These are phyloP conservation scores for Mobula birostris DNA, from an alignment of 2,113 vertebrate species.

Conservation along the genomic window DNA sequence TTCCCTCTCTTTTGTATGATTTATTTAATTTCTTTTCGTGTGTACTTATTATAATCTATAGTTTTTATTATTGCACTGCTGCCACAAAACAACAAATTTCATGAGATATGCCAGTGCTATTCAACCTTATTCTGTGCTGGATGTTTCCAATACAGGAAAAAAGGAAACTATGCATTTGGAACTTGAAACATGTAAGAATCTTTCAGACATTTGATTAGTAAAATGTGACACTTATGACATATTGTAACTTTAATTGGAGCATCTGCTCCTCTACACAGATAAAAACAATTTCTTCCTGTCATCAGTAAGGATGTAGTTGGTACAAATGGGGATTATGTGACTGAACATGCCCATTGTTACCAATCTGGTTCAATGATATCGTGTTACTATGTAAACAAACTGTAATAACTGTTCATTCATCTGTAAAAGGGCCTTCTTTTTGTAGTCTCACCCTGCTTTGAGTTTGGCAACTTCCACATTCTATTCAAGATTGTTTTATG, in stretches of 20 bases:
- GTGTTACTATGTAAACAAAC: not conserved
- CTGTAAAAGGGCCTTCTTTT: too few relatives aligned
- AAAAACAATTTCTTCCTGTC: not conserved
- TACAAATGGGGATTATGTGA: not conserved
- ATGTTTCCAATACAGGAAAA: not conserved
- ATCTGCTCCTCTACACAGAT: constrained; percentile 10
- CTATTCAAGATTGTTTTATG: too few relatives aligned
- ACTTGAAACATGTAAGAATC: not conserved
- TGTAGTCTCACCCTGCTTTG: too few relatives aligned
- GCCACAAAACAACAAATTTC: too few relatives aligned
- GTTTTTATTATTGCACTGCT: too few relatives aligned
- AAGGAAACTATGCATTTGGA: not conserved
- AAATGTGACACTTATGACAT: constrained; percentile 15
- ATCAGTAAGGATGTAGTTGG: not conserved
- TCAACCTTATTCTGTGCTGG: not conserved
- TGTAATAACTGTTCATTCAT: not conserved
- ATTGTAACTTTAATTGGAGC: not conserved
- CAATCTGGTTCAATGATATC: not conserved
- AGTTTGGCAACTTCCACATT: too few relatives aligned
- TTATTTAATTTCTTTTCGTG: too few relatives aligned
- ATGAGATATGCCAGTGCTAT: too few relatives aligned
- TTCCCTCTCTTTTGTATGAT: too few relatives aligned
- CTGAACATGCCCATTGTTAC: not conserved
- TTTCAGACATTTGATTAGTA: constrained; percentile 20
- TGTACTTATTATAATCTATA: too few relatives aligned